A percentile compares a stretch with the other conserved stretches of the same genome.
phyloP scores from a whole-genome alignment of 2,113 vertebrate genomes.

The Ia io region DNA sequence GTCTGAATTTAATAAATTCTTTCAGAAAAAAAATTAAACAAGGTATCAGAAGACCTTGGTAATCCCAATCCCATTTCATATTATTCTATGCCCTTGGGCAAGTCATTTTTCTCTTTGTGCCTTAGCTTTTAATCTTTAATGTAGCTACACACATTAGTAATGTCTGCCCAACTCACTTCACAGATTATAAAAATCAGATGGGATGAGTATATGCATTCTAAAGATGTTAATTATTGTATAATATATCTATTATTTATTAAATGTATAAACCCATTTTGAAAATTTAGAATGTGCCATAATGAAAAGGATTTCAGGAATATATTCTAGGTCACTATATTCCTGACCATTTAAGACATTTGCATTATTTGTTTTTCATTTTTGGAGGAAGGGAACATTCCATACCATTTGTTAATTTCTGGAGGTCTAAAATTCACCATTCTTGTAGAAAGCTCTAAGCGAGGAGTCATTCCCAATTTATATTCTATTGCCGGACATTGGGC shows the following conservation, averaged over 20 bases:
- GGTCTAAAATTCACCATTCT: background rate
- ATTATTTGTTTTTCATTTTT: background rate
- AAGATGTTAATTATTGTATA: background rate
- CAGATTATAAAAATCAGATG: background rate
- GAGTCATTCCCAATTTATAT: background rate
- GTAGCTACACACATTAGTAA: background rate
- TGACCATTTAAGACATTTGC: background rate
- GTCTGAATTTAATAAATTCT: background rate
- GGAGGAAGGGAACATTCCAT: background rate
- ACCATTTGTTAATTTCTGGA: background rate
- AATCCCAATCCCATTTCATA: background rate
- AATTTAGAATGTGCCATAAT: background rate
- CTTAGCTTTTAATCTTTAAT: background rate
- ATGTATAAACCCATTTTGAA: background rate
- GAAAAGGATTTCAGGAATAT: background rate
- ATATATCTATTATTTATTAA: background rate
- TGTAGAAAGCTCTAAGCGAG: background rate
- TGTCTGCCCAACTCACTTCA: background rate
- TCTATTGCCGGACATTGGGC: too few species aligned
- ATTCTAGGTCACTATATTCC: background rate
- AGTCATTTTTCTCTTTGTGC: background rate
- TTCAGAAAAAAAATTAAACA: background rate
- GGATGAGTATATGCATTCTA: background rate
- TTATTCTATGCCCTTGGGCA: background rate
- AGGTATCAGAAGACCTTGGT: background rate